These are phyloP conservation scores for Astur gentilis DNA, from an alignment of 2,113 vertebrate species.

Conservation along the genomic window DNA sequence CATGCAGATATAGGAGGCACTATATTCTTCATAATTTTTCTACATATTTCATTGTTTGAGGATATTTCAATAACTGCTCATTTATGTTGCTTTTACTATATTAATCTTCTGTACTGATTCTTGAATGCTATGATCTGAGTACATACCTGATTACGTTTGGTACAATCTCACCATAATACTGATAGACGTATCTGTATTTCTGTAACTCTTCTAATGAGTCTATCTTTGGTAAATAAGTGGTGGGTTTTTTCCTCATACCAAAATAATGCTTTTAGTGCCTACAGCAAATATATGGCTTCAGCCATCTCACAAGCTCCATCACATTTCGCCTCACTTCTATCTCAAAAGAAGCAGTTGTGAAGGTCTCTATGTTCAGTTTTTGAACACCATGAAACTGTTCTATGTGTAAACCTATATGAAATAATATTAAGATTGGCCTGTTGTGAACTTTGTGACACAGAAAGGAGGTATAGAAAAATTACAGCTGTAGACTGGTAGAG, in stretches of 20 bases:
- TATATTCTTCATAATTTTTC: constrained; percentile 60
- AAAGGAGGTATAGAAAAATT: background rate
- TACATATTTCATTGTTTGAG: constrained; percentile 51
- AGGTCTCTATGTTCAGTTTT: background rate
- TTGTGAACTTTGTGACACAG: background rate
- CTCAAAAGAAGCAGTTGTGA: background rate
- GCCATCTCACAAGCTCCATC: background rate
- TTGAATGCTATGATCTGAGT: constrained; percentile 14
- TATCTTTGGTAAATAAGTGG: background rate
- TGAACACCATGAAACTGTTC: background rate
- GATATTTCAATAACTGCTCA: background rate
- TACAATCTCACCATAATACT: background rate
- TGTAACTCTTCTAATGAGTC: background rate
- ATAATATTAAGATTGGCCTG: background rate
- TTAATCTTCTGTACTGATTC: background rate
- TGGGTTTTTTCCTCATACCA: background rate
- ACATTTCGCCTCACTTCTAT: background rate
- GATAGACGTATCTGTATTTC: background rate
- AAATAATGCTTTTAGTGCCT: background rate
- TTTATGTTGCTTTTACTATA: constrained; percentile 47
- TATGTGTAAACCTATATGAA: background rate
- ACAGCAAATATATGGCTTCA: background rate
- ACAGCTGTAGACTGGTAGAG: background rate
- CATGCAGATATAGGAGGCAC: constrained; percentile 3
- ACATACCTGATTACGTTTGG: background rate